phyloP scores from a whole-genome alignment of 2,113 vertebrate genomes.

The Mesoclemmys tuberculata region DNA sequence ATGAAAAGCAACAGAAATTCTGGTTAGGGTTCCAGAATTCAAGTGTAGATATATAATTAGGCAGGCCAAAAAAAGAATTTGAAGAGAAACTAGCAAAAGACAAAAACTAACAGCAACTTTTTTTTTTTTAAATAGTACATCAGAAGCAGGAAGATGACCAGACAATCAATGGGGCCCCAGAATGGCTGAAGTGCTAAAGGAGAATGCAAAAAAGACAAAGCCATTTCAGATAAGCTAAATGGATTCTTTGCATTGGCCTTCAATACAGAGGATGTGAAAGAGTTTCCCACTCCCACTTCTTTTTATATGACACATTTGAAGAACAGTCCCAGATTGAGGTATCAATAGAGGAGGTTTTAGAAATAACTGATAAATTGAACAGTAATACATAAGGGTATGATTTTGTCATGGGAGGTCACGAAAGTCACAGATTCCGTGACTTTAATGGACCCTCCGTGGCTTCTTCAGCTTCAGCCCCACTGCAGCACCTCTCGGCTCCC shows the following conservation, averaged over 20 bases:
- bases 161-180: not conserved
- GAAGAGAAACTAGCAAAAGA: not conserved
- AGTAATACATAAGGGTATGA: no score
- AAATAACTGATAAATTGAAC: no score
- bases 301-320: no score
- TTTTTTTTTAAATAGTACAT: no score
- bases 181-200: not conserved
- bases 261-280: not conserved
- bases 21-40: no score
- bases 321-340: no score
- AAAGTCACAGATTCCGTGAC: no score
- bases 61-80: not conserved
- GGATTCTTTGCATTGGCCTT: not conserved
- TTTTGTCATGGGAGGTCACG: no score
- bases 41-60: not conserved
- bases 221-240: not conserved
- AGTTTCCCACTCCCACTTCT: not conserved
- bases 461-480: no score
- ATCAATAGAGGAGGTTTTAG: no score
- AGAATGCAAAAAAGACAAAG: not conserved
- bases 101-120: not conserved
- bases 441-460: no score
- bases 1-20: not conserved
- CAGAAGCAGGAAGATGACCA: not conserved
- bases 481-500: no score